Percentiles rank a stretch among this genome's conserved stretches.
Evolutionary conservation across 2,113 vertebrate genomes (phyloP).

Genomic region (Lonchura striata): DNA sequence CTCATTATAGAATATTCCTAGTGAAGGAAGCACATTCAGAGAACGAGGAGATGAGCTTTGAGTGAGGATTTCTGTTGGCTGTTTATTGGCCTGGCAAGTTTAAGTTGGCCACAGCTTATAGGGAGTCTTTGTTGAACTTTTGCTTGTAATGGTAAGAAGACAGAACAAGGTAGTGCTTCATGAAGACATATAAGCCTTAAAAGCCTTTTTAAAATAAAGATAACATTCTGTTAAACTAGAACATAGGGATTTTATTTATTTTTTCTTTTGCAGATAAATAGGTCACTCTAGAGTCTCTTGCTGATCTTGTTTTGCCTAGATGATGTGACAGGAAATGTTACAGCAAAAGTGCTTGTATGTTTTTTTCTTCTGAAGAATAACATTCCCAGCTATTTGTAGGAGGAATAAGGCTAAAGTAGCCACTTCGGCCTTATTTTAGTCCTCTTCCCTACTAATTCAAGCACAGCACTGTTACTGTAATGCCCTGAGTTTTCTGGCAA

Average conservation of each 20-base stretch:
- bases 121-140: neutral
- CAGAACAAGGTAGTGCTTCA: neutral
- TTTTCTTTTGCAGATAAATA: neutral
- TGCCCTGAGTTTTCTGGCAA: neutral
- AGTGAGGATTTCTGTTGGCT: neutral
- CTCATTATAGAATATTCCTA: neutral
- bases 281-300: neutral
- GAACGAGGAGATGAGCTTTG: neutral
- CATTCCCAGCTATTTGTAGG: neutral
- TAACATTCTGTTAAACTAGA: neutral
- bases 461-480: neutral
- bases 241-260: neutral
- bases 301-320: neutral
- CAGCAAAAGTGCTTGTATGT: neutral
- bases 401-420: neutral
- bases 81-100: neutral
- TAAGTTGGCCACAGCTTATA: neutral
- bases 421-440: neutral
- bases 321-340: neutral
- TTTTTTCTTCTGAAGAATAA: neutral
- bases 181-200: neutral
- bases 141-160: neutral
- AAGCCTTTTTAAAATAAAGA: neutral
- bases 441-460: neutral
- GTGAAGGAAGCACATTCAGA: neutral